phyloP scores from a whole-genome alignment of 2,888 invertebrate genomes.

The Chrysotoxum bicinctum region DNA sequence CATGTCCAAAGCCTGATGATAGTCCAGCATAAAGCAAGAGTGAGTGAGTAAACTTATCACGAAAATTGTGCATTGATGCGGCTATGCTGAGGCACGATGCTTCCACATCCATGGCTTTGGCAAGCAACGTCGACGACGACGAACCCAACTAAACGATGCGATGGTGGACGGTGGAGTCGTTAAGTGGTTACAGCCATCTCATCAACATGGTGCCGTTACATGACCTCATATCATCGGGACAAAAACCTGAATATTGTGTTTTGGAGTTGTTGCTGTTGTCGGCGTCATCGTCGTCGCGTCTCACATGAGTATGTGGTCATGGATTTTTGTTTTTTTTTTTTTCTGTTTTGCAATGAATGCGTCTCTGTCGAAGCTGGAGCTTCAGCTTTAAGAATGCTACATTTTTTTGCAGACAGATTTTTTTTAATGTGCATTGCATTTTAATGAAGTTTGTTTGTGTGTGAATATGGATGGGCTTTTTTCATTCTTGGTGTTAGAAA shows the following conservation, averaged over 20 bases:
- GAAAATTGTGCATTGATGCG: constrained; percentile 20
- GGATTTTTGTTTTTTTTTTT: background rate
- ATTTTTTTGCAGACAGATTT: background rate
- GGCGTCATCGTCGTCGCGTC: background rate
- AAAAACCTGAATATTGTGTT: constrained; percentile 49
- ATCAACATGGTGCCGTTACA: constrained; percentile 71
- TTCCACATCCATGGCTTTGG: constrained; percentile 24
- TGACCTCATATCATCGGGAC: constrained; percentile 65
- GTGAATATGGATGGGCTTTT: background rate
- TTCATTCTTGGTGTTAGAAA: background rate
- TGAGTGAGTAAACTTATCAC: constrained; percentile 66
- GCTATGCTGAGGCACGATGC: background rate
- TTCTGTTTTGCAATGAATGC: background rate
- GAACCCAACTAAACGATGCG: constrained; percentile 29
- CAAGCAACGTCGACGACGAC: background rate
- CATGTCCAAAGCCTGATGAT: constrained; percentile 23
- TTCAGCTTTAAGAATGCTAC: background rate
- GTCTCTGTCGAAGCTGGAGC: background rate
- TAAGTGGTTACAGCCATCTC: constrained; percentile 69
- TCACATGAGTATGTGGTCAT: constrained; percentile 6
- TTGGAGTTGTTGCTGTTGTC: background rate
- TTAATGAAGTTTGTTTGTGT: constrained; percentile 11
- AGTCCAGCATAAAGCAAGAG: constrained; percentile 19
- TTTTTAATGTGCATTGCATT: background rate
- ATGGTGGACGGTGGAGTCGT: constrained; percentile 53